These are phyloP conservation scores for Vespertilio murinus DNA, from an alignment of 2,797 vertebrate genomes.

Conservation along the genomic window DNA sequence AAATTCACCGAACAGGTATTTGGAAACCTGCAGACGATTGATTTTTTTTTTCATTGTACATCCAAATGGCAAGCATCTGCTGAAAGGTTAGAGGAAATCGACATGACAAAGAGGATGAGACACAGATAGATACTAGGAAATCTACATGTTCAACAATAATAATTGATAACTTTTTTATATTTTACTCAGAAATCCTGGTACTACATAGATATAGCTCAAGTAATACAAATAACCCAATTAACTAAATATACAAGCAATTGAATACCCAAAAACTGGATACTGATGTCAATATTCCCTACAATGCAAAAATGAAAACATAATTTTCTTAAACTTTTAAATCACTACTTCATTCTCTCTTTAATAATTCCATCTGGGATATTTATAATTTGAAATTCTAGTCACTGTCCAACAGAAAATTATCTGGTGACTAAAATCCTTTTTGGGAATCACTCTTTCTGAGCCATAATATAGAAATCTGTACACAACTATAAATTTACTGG, in stretches of 20 bases:
- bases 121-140: not conserved
- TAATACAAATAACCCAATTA: slow-evolving; percentile 8
- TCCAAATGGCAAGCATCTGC: slow-evolving; percentile 14
- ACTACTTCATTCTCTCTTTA: slow-evolving; percentile 3
- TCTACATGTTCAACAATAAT: not conserved
- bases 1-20: slow-evolving; percentile 29
- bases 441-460: slow-evolving; percentile 45
- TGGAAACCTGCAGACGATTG: not conserved
- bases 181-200: slow-evolving; percentile 35
- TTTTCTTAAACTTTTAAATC: not conserved
- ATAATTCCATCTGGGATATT: slow-evolving; percentile 26
- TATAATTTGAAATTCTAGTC: slow-evolving; percentile 39
- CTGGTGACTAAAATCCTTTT: slow-evolving; percentile 58
- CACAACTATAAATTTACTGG: slow-evolving; percentile 60
- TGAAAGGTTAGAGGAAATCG: slow-evolving; percentile 47
- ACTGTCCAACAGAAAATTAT: slow-evolving; percentile 17
- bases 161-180: slow-evolving; percentile 24
- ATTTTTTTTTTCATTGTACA: slow-evolving; percentile 32
- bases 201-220: slow-evolving; percentile 3
- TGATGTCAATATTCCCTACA: slow-evolving; percentile 16
- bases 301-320: slow-evolving; percentile 31
- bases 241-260: not conserved
- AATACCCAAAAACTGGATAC: not conserved
- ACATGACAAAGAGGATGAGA: slow-evolving; percentile 8
- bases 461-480: slow-evolving; percentile 56